A percentile compares a stretch with the other conserved stretches of the same genome.
Evolutionary conservation across 2,888 invertebrate genomes (phyloP).

Genomic region (Mythimna lalbum): DNA sequence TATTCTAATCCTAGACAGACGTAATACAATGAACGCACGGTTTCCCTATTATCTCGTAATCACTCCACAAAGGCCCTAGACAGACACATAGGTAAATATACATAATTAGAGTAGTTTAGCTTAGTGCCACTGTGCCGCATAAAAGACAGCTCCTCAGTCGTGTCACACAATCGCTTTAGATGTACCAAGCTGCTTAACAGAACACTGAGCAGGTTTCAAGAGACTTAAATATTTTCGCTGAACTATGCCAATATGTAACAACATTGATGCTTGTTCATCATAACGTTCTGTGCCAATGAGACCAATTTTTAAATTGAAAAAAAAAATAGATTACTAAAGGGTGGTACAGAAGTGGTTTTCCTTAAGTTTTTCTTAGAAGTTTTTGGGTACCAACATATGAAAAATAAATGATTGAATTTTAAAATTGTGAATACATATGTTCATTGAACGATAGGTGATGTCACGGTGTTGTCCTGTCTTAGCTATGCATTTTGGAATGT

Average conservation of each 20-base stretch:
- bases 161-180: constrained; percentile 18
- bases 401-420: constrained; percentile 8
- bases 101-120: constrained; percentile 21
- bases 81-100: constrained; percentile 1
- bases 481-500: no score
- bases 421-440: neutral
- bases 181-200: constrained; percentile 18
- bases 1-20: constrained; percentile 13
- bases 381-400: constrained; percentile 5
- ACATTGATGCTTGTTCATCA: neutral
- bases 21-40: constrained; percentile 21
- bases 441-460: no score
- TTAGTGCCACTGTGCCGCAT: constrained; percentile 6
- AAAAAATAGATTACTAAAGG: neutral
- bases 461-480: no score
- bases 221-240: constrained; percentile 12
- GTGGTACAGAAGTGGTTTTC: neutral
- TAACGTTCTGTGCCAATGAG: neutral
- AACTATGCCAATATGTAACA: no score
- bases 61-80: constrained; percentile 13
- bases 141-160: constrained; percentile 21
- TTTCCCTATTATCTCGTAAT: constrained; percentile 23
- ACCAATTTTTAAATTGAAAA: constrained; percentile 5
- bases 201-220: constrained; percentile 4
- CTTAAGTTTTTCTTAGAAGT: no score